Evolutionary conservation across 2,888 invertebrate genomes (phyloP).

Genomic region (Melipona beecheii): DNA sequence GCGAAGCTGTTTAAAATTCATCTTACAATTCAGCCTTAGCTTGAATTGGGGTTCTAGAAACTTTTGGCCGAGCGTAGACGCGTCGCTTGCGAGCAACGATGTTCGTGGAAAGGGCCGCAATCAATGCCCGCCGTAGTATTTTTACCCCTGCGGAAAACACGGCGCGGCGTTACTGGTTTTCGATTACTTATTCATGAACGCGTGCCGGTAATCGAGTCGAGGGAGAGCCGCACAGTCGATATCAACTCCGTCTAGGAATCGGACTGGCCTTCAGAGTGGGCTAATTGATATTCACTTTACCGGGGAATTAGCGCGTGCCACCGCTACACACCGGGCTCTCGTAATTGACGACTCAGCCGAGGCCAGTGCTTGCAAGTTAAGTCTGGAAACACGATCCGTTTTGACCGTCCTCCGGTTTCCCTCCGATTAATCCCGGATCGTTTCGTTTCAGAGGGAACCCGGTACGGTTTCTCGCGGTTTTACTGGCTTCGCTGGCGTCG

Average conservation of each 20-base stretch:
- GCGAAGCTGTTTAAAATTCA: no score
- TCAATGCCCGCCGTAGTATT: constrained; percentile 13
- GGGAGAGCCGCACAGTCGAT: constrained; percentile 42
- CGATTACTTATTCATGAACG: constrained; percentile 57
- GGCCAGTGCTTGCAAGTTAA: constrained; percentile 43
- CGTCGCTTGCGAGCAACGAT: not conserved
- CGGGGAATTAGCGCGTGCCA: constrained; percentile 48
- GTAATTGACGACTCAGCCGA: constrained; percentile 59
- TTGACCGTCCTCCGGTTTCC: constrained; percentile 21
- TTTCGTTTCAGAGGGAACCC: not conserved
- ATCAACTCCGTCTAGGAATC: constrained; percentile 47
- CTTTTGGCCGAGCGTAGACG: not conserved
- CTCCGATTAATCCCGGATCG: not conserved
- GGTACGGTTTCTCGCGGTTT: not conserved
- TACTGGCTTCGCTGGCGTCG: not conserved
- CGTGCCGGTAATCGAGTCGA: constrained; percentile 45
- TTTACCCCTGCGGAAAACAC: not conserved
- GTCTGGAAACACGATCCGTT: constrained; percentile 40
- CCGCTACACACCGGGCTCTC: constrained; percentile 6
- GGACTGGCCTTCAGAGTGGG: constrained; percentile 29
- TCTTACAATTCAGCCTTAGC: no score
- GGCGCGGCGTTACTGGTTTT: constrained; percentile 2
- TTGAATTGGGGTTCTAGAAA: no score
- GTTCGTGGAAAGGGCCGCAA: not conserved
- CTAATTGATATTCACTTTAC: constrained; percentile 60